A percentile compares a stretch with the other conserved stretches of the same genome.
Conservation (phyloP, 1,140 invertebrate species). For the Drosophila melanogaster region DNA sequence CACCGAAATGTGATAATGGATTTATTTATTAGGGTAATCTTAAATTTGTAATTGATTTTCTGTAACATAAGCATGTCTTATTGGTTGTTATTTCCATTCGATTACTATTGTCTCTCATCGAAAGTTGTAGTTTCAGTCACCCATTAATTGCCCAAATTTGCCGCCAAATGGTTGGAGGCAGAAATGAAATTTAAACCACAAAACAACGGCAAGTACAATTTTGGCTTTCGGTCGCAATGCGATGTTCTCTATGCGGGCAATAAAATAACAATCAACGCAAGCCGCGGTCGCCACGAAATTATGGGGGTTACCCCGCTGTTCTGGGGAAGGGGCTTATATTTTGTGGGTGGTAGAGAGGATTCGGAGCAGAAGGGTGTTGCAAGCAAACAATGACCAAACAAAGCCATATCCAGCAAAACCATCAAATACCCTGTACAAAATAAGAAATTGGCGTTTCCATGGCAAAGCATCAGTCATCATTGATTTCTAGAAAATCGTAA, state of each 20-base stretch:
- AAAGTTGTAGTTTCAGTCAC: slow-evolving; percentile 42
- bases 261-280: slow-evolving; percentile 81
- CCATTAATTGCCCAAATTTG: slow-evolving; percentile 57
- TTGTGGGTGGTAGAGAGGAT: no score
- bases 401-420: background rate
- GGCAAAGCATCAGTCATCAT: no score
- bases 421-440: slow-evolving; percentile 2
- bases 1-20: no score
- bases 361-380: background rate
- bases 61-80: background rate
- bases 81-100: slow-evolving; percentile 3
- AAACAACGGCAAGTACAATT: slow-evolving; percentile 77
- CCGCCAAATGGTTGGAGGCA: slow-evolving; percentile 17
- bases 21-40: background rate
- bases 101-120: slow-evolving; percentile 40
- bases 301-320: background rate
- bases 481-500: no score
- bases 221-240: slow-evolving; percentile 62
- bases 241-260: slow-evolving; percentile 68
- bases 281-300: slow-evolving; percentile 48
- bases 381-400: background rate
- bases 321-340: background rate
- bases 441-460: no score
- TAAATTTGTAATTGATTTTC: background rate
- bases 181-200: slow-evolving; percentile 78